Conservation (phyloP, 2,888 invertebrate genomes). For the Urechis unicinctus region DNA sequence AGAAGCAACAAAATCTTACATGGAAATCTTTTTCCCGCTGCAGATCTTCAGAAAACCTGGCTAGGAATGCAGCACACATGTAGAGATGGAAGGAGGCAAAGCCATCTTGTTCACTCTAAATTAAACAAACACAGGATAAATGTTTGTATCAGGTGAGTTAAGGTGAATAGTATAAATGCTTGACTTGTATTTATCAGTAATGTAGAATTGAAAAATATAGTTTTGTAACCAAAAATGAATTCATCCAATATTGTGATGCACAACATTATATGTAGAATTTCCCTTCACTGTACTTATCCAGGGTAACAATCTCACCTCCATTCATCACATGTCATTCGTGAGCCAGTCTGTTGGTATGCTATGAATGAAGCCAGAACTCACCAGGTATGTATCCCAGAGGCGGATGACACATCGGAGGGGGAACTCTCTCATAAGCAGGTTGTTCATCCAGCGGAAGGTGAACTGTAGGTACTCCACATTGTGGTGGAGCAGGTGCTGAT, state of each 20-base stretch:
- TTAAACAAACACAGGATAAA: conserved; percentile 11
- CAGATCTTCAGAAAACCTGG: conserved; percentile 85
- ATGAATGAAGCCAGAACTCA: conserved; percentile 48
- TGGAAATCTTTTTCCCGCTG: conserved; percentile 87
- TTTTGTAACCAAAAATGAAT: not conserved
- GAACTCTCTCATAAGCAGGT: conserved; percentile 91
- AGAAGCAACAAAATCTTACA: conserved; percentile 53
- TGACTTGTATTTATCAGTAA: too few species aligned
- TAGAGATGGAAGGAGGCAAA: conserved; percentile 97
- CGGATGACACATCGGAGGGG: conserved; percentile 94
- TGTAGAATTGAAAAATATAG: too few species aligned
- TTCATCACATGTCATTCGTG: too few species aligned
- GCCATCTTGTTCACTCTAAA: conserved; percentile 68
- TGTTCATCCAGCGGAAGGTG: conserved; percentile 99
- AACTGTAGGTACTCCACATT: conserved; percentile 98
- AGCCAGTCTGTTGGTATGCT: too few species aligned
- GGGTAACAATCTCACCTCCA: too few species aligned
- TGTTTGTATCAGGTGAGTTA: too few species aligned
- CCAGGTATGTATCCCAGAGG: conserved; percentile 98
- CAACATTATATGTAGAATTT: too few species aligned
- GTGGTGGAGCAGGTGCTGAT: conserved; percentile 84
- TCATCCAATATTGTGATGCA: not conserved
- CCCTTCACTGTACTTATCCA: too few species aligned
- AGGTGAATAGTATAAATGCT: too few species aligned
- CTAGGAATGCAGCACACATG: conserved; percentile 97